phyloP scores from a whole-genome alignment of 2,888 invertebrate genomes.

The Dasypolia templi region DNA sequence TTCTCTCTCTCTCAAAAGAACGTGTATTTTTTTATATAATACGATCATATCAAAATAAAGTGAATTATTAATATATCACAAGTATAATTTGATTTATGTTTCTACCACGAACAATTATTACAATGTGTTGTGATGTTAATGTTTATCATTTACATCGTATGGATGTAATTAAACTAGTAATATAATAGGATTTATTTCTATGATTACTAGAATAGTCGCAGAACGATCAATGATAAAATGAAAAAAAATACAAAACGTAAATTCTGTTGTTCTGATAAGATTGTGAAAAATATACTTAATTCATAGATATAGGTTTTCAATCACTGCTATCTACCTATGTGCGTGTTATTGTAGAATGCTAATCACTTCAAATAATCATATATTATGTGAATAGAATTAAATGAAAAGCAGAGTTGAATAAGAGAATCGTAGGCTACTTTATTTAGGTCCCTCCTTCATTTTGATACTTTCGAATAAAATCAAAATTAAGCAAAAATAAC shows the following conservation, averaged over 20 bases:
- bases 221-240: not conserved
- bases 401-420: not conserved
- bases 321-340: constrained; percentile 13
- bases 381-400: no score
- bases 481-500: not conserved
- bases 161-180: no score
- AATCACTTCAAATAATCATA: not conserved
- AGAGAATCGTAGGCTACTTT: not conserved
- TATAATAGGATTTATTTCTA: constrained; percentile 9
- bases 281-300: constrained; percentile 11
- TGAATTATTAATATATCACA: no score
- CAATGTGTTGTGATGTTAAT: no score
- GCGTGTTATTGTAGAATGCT: not conserved
- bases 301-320: constrained; percentile 12
- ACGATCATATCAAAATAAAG: no score
- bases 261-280: constrained; percentile 8
- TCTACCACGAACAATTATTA: no score
- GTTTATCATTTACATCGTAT: no score
- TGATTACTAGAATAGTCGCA: not conserved
- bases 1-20: no score
- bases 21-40: no score
- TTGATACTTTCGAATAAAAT: not conserved
- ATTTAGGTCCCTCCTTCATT: not conserved
- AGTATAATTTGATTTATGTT: no score
- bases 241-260: constrained; percentile 20